Evolutionary conservation across 2,797 vertebrate genomes (phyloP).

Genomic region (Anguilla megastoma): DNA sequence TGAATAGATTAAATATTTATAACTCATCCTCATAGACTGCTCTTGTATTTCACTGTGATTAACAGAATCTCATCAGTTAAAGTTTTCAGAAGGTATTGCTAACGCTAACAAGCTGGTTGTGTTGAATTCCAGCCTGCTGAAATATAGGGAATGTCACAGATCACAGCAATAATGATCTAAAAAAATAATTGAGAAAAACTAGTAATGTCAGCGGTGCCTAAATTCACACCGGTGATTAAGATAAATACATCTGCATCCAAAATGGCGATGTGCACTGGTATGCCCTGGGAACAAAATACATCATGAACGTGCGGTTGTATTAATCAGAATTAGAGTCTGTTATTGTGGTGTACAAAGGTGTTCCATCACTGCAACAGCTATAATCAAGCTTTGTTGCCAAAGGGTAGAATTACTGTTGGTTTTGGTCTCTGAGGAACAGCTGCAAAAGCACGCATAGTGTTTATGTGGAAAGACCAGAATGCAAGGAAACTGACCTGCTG

Average conservation of each 20-base stretch:
- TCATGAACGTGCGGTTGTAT: slow-evolving; percentile 46
- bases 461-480: neutral
- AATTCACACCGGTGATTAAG: neutral
- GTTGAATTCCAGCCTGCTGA: neutral
- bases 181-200: neutral
- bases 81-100: neutral
- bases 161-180: neutral
- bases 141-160: neutral
- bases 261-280: neutral
- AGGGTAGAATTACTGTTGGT: slow-evolving; percentile 54
- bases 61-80: slow-evolving; percentile 7
- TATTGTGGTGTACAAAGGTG: slow-evolving; percentile 51
- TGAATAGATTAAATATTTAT: slow-evolving; percentile 20
- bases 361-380: slow-evolving; percentile 58
- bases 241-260: neutral
- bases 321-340: slow-evolving; percentile 59
- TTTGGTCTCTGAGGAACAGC: slow-evolving; percentile 42
- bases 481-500: slow-evolving; percentile 13
- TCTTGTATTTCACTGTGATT: slow-evolving; percentile 18
- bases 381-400: slow-evolving; percentile 49
- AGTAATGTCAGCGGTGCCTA: neutral
- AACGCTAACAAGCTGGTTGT: neutral
- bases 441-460: slow-evolving; percentile 25
- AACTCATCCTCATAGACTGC: neutral
- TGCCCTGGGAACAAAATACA: neutral